Base-by-base conservation (phyloP, 1,140 invertebrate genomes). In the Palaemon carinicauda region DNA sequence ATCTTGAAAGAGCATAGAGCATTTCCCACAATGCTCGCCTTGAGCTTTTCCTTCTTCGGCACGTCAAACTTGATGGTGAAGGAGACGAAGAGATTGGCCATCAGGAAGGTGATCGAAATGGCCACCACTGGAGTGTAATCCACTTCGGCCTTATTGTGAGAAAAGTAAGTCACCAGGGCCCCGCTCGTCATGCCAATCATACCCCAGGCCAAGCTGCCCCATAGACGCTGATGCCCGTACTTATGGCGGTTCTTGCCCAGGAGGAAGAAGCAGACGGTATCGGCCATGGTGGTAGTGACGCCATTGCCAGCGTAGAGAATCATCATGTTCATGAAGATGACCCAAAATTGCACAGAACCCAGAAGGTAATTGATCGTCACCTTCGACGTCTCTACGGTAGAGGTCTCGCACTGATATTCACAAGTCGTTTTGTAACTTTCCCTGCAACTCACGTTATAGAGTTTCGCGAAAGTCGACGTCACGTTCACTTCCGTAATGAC, bases 191-290 rank as follows among this genome's bases (percentile, higher is more conserved):
- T 29, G 12, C 82, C 84, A n/a, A 88, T 73, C 19, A 56, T 17
- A 17, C 87, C 87, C 87, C 87, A 88, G 19, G 78, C 87, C 5
- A 88, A 19, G 50, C 82, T 86, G 15, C 87, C 87, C 78, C 82
- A 88, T 41, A 84, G 31, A 10, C 87, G 75, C 54, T 88, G 81
- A 21, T 78, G 84, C 1, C 87, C 87, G 33, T 88, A 88, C 51
- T 65, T 73, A 19, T 81, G 75, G 0, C 82, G 87, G 15, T 81
- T 80, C 51, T 71, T 27, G 51, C 87, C 87, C 24, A 88, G 60
- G 21, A 88, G 21, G 21, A 56, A 77, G 82, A 88, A 88, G 65
- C 82, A 84, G 14, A 88, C 77, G 7, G 87, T 80, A 52, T 88
- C 87, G n/a, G 87, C 87, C 75, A 88, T 84, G 21, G 87, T 84